A percentile compares a stretch with the other conserved stretches of the same genome.
These are phyloP conservation scores for Stictonetta naevosa DNA, from an alignment of 2,113 vertebrate genomes.

Conservation along the genomic window DNA sequence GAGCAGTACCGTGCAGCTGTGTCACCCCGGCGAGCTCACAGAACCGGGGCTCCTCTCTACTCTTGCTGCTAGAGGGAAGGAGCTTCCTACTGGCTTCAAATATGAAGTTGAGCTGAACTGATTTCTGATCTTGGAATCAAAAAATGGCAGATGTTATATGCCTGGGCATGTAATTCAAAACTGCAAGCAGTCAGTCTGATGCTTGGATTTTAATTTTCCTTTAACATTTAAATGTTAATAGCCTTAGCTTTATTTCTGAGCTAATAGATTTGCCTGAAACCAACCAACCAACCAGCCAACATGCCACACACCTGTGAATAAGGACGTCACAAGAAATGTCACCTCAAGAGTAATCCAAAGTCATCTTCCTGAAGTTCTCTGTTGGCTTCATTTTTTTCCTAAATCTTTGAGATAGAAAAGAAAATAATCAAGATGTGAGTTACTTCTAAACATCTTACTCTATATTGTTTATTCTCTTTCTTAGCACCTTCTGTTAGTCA, in stretches of 20 bases:
- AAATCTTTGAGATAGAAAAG: neutral
- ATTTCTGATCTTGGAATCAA: neutral
- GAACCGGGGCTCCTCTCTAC: neutral
- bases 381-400: neutral
- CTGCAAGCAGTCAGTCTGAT: neutral
- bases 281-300: neutral
- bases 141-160: neutral
- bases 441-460: neutral
- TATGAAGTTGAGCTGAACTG: neutral
- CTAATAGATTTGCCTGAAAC: neutral
- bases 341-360: slow-evolving; percentile 21
- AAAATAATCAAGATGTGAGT: neutral
- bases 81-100: neutral
- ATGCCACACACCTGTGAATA: slow-evolving; percentile 19
- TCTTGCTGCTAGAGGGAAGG: neutral
- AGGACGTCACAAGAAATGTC: neutral
- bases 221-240: neutral
- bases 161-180: neutral
- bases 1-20: neutral
- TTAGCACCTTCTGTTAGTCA: neutral
- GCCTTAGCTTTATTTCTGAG: neutral
- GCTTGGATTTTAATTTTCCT: neutral
- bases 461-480: neutral
- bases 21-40: neutral
- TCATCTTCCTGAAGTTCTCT: neutral